Evolutionary conservation across 2,888 invertebrate species (phyloP).

Genomic region (Cyaniris semiargus): DNA sequence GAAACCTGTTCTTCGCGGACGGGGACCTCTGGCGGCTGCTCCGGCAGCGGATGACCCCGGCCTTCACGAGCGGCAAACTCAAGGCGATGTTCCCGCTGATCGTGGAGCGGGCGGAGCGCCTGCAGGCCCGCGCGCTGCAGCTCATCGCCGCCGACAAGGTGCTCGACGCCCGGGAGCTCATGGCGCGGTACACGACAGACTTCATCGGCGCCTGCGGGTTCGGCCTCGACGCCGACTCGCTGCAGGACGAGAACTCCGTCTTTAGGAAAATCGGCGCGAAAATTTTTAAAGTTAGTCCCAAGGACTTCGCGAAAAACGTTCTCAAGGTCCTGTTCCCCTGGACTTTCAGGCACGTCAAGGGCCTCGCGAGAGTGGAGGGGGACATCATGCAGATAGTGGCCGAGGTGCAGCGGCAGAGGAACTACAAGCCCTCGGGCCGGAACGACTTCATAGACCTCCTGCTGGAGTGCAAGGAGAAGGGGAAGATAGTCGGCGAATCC

Average conservation of each 20-base stretch:
- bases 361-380: constrained; percentile 53
- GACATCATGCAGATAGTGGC: constrained; percentile 51
- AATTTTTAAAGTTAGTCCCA: constrained; percentile 49
- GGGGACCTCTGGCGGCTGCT: constrained; percentile 60
- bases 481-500: constrained; percentile 46
- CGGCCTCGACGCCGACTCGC: constrained; percentile 58
- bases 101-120: constrained; percentile 55
- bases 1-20: constrained; percentile 59
- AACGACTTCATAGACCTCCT: constrained; percentile 48
- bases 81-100: constrained; percentile 62
- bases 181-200: constrained; percentile 65
- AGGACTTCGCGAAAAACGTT: constrained; percentile 44
- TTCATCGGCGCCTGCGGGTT: constrained; percentile 65
- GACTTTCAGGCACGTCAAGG: constrained; percentile 49
- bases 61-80: constrained; percentile 60
- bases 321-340: constrained; percentile 54
- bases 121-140: constrained; percentile 48
- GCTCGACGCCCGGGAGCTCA: constrained; percentile 59
- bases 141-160: constrained; percentile 45
- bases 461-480: constrained; percentile 44
- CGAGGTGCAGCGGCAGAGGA: constrained; percentile 54
- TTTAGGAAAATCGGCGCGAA: constrained; percentile 55
- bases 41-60: constrained; percentile 60
- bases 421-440: constrained; percentile 55
- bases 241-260: constrained; percentile 55